phyloP scores from a whole-genome alignment of 1,140 invertebrate genomes.

The Diprion similis region DNA sequence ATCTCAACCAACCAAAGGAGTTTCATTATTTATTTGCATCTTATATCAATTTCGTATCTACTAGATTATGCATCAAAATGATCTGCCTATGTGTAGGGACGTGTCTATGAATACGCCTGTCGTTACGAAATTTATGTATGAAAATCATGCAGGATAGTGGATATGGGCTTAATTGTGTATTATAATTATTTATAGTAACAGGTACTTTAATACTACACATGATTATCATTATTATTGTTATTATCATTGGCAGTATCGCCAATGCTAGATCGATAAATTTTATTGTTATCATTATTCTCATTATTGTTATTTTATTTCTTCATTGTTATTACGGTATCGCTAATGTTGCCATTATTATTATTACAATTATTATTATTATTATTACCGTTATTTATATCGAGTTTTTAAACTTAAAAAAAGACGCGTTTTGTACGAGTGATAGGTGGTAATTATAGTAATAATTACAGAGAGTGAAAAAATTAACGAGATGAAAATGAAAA shows the following conservation, averaged over 20 bases:
- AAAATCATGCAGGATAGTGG: no score
- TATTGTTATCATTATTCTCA: neutral
- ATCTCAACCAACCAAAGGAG: slow-evolving; percentile 1
- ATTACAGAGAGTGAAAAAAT: slow-evolving; percentile 16
- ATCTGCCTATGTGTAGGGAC: neutral
- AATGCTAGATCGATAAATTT: neutral
- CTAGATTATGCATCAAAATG: neutral
- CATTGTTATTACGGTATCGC: no score
- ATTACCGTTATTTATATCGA: neutral
- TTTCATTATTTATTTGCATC: neutral
- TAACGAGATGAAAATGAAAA: neutral
- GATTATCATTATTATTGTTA: neutral
- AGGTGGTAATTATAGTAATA: slow-evolving; percentile 9
- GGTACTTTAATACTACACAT: neutral
- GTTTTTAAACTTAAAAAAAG: slow-evolving; percentile 11
- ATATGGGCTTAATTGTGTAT: neutral
- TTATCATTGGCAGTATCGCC: no score
- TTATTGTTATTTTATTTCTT: neutral
- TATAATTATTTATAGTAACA: neutral
- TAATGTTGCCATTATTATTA: neutral
- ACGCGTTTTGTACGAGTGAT: slow-evolving; percentile 15
- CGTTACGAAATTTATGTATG: no score
- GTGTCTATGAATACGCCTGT: no score
- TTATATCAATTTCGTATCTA: neutral
- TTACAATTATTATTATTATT: neutral